Evolutionary conservation across 2,797 vertebrate genomes (phyloP), one percentile per base, ranked within the genome.

Genomic region (Mionectes olivaceus): DNA sequence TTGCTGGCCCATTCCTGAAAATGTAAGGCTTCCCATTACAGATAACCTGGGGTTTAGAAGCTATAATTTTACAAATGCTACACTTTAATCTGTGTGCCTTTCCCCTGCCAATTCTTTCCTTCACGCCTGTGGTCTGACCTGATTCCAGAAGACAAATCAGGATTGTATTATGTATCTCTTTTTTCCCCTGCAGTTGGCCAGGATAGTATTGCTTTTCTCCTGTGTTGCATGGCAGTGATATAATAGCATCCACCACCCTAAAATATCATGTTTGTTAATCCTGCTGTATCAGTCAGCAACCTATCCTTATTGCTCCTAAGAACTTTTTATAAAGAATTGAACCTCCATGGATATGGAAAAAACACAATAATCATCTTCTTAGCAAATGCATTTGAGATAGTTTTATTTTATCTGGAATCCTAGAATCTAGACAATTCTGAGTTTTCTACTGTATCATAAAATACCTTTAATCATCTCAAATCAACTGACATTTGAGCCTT

Each of bases 121-220:
- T 85, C 43, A 46, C 5, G 46, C 35, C 33, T 89, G 75, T 75
- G 78, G 90, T 87, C 87, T 94, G 82, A 89, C 57, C 81, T 50
- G 39, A 35, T 65, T 94, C 87, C 89, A 89, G 69, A 83, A 86
- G 18, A 56, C 92, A 92, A 81, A 81, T 63, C 50, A 78, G 87
- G n/a, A 49, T 47, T 73, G 8, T 46, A 39, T 92, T 71, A 44
- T 2, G 1, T 49, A 23, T 76, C 10, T 46, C n/a, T 33, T 33
- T 7, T 8, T 11, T 1, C 0, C 9, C 18, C 13, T 3, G 5
- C 3, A 55, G 13, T 8, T 80, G 60, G 32, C 59, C 44, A 91
- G 63, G 23, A 41, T 52, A 5, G 22, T 63, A 1, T 41, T 78
- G 28, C 28, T 77, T 65, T 92, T 93, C 56, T 87, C 15, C 23